Percentiles rank a stretch among this genome's conserved stretches.
Evolutionary conservation across 2,113 vertebrate species (phyloP).

Genomic region (Panurus biarmicus): DNA sequence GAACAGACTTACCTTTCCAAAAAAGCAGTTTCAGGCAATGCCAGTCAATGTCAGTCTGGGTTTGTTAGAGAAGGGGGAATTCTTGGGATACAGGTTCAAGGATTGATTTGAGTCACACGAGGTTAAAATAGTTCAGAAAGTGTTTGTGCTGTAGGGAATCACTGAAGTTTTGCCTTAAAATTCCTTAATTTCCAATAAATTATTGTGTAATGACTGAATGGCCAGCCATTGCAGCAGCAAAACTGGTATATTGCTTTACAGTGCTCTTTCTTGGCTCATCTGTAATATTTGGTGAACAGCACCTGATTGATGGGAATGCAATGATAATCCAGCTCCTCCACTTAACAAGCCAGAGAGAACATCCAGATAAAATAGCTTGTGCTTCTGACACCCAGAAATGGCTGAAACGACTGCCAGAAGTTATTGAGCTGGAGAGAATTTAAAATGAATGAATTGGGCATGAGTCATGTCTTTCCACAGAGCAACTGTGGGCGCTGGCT

Average conservation of each 20-base stretch:
- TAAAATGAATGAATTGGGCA: constrained; percentile 21
- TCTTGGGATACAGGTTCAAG: neutral
- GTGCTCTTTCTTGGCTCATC: neutral
- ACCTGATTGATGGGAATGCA: neutral
- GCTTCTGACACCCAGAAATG: constrained; percentile 1
- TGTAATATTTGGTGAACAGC: neutral
- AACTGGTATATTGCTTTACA: neutral
- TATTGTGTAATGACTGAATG: neutral
- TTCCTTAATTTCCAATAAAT: neutral
- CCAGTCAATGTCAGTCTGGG: neutral
- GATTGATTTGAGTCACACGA: neutral
- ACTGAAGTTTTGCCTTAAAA: neutral
- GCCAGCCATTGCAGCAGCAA: neutral
- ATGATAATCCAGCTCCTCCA: neutral
- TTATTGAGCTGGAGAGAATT: constrained; percentile 36
- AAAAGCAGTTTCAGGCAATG: neutral
- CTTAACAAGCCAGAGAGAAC: neutral
- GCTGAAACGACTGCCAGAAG: constrained; percentile 4
- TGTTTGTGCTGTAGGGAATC: neutral
- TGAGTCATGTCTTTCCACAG: constrained; percentile 14
- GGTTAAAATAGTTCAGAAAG: neutral
- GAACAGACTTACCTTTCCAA: neutral
- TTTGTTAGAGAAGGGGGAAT: neutral
- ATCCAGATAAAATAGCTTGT: neutral
- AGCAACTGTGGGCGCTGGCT: neutral